Evolutionary conservation across 2,113 vertebrate genomes (phyloP).

Genomic region (Morphnarchus princeps): DNA sequence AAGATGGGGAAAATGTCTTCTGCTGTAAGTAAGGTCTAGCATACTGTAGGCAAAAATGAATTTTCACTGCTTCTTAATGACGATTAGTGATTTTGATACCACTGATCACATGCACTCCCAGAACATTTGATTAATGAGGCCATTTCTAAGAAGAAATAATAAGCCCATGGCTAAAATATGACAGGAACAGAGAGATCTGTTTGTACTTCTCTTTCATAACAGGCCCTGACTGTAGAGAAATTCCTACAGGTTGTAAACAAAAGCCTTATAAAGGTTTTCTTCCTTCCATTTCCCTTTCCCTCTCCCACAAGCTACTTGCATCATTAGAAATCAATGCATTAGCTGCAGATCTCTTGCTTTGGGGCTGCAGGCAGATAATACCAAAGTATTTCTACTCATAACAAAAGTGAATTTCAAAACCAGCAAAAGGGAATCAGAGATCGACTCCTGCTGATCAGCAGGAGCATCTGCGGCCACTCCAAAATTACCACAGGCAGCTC

Average conservation of each 20-base stretch:
- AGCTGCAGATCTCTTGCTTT: background rate
- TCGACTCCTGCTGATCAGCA: fast-evolving
- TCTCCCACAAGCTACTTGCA: background rate
- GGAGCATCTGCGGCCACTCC: fast-evolving
- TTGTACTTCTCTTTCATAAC: background rate
- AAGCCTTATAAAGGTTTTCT: background rate
- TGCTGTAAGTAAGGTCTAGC: background rate
- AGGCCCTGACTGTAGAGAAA: background rate
- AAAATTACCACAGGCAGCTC: fast-evolving
- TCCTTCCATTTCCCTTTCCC: background rate
- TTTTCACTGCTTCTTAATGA: constrained; percentile 18
- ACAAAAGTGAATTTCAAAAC: background rate
- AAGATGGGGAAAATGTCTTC: background rate
- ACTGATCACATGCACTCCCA: background rate
- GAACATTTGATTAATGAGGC: constrained; percentile 54
- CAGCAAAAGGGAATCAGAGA: background rate
- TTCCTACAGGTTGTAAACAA: background rate
- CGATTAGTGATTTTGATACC: constrained; percentile 19
- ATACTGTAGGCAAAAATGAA: background rate
- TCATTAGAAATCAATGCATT: background rate
- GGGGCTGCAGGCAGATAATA: background rate
- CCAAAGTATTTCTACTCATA: background rate
- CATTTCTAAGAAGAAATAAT: constrained; percentile 34
- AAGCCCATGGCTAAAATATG: background rate
- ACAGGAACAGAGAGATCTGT: background rate